Evolutionary conservation across 30 jellyfish, hydroid and myxozoan species (phyloP).

Genomic region (Cassiopea xamachana): DNA sequence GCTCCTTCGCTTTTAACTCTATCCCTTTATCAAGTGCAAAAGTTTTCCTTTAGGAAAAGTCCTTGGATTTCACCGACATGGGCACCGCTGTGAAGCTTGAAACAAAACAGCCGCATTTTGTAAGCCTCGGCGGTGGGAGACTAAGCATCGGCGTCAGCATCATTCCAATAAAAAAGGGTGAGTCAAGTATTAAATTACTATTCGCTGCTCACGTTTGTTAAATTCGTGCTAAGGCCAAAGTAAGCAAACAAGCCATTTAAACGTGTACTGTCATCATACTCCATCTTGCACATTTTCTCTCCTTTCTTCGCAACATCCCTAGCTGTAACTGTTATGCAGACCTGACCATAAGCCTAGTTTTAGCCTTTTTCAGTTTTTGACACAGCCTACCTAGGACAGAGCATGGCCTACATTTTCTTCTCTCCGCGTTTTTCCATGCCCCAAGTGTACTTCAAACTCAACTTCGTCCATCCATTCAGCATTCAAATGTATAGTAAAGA

Average conservation of each 20-base stretch:
- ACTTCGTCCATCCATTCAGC: no score
- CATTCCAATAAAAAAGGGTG: conserved; percentile 90
- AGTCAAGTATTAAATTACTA: not conserved
- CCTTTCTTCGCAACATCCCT: no score
- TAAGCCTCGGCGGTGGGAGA: conserved; percentile 99
- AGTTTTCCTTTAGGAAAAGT: conserved; percentile 74
- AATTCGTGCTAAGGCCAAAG: no score
- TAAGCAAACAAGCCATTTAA: no score
- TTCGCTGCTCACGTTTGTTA: no score
- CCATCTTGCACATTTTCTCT: no score
- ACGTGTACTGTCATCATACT: no score
- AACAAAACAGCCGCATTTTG: conserved; percentile 98
- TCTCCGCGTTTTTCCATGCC: no score
- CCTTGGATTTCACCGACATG: conserved; percentile 87
- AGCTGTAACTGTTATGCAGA: no score
- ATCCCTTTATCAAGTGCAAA: not conserved
- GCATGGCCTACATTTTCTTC: not conserved
- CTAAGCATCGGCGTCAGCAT: conserved; percentile 98
- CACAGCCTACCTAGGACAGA: not conserved
- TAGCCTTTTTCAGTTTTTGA: not conserved
- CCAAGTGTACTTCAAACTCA: no score
- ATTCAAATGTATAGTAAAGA: no score
- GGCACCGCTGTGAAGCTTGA: conserved; percentile 94
- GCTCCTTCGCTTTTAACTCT: not conserved
- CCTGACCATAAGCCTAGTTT: not conserved